phyloP scores from a whole-genome alignment of 1,140 invertebrate species.

The Drosophila serrata region DNA sequence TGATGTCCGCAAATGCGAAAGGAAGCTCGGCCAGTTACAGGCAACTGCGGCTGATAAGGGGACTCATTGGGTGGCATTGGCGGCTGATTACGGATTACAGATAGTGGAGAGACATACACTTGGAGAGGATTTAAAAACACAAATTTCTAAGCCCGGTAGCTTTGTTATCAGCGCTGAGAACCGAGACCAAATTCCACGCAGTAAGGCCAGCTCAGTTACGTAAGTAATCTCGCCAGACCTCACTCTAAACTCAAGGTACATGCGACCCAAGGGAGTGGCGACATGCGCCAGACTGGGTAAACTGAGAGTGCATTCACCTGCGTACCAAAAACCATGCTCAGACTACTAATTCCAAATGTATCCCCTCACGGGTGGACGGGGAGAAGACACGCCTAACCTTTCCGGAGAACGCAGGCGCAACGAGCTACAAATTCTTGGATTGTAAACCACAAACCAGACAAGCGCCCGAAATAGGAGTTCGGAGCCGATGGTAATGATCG shows the following conservation, averaged over 20 bases:
- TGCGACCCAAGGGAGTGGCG: not conserved
- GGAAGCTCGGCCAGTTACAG: not conserved
- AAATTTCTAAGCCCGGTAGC: not conserved
- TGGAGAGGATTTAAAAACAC: constrained; percentile 9
- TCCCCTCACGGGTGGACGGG: not conserved
- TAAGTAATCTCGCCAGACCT: constrained; percentile 1
- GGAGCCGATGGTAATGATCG: constrained; percentile 22
- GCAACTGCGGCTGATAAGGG: constrained; percentile 13
- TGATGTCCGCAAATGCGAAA: not conserved
- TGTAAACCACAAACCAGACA: constrained; percentile 18
- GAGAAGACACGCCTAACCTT: constrained; percentile 13
- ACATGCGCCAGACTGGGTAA: constrained; percentile 7
- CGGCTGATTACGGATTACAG: constrained; percentile 10
- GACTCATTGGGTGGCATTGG: constrained; percentile 9
- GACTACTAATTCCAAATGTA: constrained; percentile 10
- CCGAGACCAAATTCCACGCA: constrained; percentile 1
- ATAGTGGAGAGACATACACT: not conserved
- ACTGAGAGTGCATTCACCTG: constrained; percentile 30
- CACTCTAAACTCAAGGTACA: not conserved
- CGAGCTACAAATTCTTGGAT: constrained; percentile 32
- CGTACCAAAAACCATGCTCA: constrained; percentile 7
- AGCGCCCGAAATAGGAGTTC: constrained; percentile 5
- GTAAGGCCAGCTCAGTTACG: constrained; percentile 10
- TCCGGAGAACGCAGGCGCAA: constrained; percentile 18
- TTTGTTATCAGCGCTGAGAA: not conserved